phyloP scores from a whole-genome alignment of 2,113 vertebrate genomes.

The Chlorodrepanis virens region DNA sequence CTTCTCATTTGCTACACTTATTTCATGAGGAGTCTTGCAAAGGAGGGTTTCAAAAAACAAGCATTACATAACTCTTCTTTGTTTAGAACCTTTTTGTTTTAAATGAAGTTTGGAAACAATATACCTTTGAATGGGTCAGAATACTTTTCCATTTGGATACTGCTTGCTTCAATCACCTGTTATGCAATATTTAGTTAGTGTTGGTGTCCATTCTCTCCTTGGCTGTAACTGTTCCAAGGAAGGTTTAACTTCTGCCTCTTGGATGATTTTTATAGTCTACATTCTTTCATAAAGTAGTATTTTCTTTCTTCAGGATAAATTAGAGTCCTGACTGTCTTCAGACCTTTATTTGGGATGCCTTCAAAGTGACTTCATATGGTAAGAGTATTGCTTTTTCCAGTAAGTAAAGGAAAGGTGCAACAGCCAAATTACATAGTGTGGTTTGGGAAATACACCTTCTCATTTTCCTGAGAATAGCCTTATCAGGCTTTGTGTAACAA shows the following conservation, averaged over 20 bases:
- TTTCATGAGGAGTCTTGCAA: neutral
- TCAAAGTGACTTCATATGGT: constrained; percentile 59
- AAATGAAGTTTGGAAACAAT: neutral
- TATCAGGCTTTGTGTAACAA: neutral
- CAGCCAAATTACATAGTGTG: constrained; percentile 42
- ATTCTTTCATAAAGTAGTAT: constrained; percentile 42
- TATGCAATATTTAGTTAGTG: neutral
- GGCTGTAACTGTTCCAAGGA: neutral
- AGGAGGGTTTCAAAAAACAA: neutral
- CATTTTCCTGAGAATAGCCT: constrained; percentile 6
- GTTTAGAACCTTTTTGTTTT: neutral
- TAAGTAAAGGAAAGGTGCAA: constrained; percentile 30
- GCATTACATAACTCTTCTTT: neutral
- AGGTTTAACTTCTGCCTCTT: constrained; percentile 22
- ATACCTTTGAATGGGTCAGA: neutral
- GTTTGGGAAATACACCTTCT: constrained; percentile 38
- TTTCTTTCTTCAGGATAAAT: constrained; percentile 60
- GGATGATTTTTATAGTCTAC: constrained; percentile 39
- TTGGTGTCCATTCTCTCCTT: neutral
- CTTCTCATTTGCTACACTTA: neutral
- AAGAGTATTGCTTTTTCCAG: constrained; percentile 43
- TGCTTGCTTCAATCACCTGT: neutral
- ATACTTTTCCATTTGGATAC: neutral
- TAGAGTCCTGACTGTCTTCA: constrained; percentile 26
- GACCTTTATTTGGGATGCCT: constrained; percentile 44